These are phyloP conservation scores for Lucilia sericata DNA, from an alignment of 1,140 invertebrate species.

Conservation along the genomic window DNA sequence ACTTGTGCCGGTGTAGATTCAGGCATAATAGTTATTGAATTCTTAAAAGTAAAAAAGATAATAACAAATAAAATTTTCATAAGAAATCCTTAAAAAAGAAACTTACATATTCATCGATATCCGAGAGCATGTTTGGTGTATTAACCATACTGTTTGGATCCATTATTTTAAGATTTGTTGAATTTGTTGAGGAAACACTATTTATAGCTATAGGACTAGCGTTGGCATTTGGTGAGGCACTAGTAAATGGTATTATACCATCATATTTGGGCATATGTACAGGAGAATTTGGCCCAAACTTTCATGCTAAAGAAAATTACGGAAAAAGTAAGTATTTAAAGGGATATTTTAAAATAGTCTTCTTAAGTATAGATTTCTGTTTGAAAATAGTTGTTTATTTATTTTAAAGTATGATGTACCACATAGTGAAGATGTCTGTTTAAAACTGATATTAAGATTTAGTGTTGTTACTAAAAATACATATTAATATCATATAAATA, in stretches of 20 bases:
- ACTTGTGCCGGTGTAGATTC: conserved; percentile 80
- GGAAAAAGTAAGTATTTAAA: background rate
- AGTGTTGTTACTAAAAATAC: too few species aligned
- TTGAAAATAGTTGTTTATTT: too few species aligned
- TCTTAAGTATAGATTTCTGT: background rate
- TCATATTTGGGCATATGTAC: conserved; percentile 68
- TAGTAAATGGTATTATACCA: conserved; percentile 62
- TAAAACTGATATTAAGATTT: too few species aligned
- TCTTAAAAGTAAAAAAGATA: conserved; percentile 51
- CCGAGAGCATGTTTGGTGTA: conserved; percentile 60
- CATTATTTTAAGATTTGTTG: conserved; percentile 65
- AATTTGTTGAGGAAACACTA: conserved; percentile 67
- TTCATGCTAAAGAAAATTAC: conserved; percentile 58
- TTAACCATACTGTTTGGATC: conserved; percentile 66
- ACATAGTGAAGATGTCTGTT: too few species aligned
- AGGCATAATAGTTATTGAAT: conserved; percentile 64
- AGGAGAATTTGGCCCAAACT: conserved; percentile 66
- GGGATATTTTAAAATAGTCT: background rate
- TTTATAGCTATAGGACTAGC: conserved; percentile 66
- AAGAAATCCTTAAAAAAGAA: conserved; percentile 10
- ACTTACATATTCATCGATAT: conserved; percentile 61
- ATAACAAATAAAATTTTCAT: conserved; percentile 28
- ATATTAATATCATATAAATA: too few species aligned
- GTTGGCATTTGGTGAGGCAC: conserved; percentile 59
- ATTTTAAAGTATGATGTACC: too few species aligned